A percentile compares a stretch with the other conserved stretches of the same genome.
These are phyloP conservation scores for Hydraecia micacea DNA, from an alignment of 2,888 invertebrate species.

Conservation along the genomic window DNA sequence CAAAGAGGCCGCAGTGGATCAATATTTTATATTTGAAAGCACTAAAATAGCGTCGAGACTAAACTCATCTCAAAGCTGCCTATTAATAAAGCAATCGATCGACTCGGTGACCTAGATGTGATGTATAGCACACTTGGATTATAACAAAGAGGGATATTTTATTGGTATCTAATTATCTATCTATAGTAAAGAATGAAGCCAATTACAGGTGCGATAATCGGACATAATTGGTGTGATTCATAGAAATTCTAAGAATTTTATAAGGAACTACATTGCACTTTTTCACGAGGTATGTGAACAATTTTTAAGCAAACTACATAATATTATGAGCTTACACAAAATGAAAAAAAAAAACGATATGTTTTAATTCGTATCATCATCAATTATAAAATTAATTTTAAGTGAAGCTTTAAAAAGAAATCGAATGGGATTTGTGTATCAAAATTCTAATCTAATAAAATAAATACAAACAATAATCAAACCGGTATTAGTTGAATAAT, in stretches of 20 bases:
- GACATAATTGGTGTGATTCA: conserved; percentile 22
- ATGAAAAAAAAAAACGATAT: neutral
- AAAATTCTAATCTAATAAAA: conserved; percentile 15
- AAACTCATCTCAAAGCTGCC: conserved; percentile 25
- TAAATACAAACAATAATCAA: conserved; percentile 42
- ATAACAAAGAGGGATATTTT: neutral
- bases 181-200: conserved; percentile 4
- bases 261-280: neutral
- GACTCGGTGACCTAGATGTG: conserved; percentile 31
- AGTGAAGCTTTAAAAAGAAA: neutral
- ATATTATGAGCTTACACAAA: neutral
- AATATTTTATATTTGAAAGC: conserved; percentile 50
- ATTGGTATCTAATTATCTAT: too few relatives aligned
- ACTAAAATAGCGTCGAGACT: conserved; percentile 42
- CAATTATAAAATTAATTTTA: neutral
- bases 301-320: neutral
- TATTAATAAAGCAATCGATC: conserved; percentile 48
- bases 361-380: neutral
- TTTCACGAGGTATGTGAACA: neutral
- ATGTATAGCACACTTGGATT: neutral
- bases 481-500: conserved; percentile 50
- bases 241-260: conserved; percentile 10
- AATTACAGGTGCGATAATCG: conserved; percentile 1
- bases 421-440: neutral
- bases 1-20: conserved; percentile 50